Conservation (phyloP, 2,113 vertebrate genomes). For the Murina feae region DNA sequence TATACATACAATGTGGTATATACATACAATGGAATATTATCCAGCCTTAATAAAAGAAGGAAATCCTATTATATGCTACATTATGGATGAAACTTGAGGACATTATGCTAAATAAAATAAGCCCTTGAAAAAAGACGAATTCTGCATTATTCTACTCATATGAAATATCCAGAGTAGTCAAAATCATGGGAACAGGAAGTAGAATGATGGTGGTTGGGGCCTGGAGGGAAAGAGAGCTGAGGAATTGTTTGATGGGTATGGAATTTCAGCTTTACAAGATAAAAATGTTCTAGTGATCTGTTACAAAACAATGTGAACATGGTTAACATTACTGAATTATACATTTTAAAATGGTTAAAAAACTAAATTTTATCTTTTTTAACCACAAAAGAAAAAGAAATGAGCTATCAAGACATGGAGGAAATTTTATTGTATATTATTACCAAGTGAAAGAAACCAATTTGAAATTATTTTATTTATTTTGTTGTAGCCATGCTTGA, state of each 20-base stretch:
- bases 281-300: neutral
- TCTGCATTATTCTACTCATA: neutral
- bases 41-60: neutral
- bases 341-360: neutral
- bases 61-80: neutral
- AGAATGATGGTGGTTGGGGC: neutral
- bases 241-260: neutral
- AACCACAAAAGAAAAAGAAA: neutral
- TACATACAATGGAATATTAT: neutral
- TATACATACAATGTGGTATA: neutral
- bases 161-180: neutral
- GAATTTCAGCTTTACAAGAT: slow-evolving; percentile 7
- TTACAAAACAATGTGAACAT: neutral
- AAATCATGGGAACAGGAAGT: slow-evolving; percentile 10
- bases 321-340: neutral
- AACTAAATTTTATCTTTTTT: neutral
- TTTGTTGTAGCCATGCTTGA: neutral
- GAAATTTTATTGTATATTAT: neutral
- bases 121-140: neutral
- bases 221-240: neutral
- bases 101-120: neutral
- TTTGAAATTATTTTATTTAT: neutral
- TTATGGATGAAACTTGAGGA: neutral
- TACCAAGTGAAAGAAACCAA: neutral
- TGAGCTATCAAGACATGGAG: neutral